Base-by-base conservation (phyloP, 2,113 vertebrate species). In the Gavia stellata region DNA sequence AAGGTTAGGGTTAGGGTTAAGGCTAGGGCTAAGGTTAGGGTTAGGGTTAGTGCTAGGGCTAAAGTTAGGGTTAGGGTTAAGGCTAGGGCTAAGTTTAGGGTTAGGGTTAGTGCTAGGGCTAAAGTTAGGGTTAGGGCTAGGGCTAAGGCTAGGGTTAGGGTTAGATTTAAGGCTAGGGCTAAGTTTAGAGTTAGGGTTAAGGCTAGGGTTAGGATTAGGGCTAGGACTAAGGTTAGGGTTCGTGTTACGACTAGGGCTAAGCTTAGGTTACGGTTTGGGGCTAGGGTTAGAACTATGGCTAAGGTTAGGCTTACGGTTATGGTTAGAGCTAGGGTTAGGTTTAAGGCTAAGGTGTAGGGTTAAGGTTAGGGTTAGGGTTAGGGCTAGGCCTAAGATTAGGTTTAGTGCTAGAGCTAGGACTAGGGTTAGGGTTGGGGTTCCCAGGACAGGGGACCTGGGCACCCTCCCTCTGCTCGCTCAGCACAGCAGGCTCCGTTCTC, bases 261-360 rank as follows among this genome's bases (percentile, higher is more conserved):
- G 53, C 3, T n/a, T 45, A 47, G 21, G n/a, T n/a, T n/a, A n/a
- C n/a, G n/a, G n/a, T n/a, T n/a, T n/a, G n/a, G n/a, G 18, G 7
- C 38, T 63, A 2, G 19, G 36, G 5, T 4, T 42, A n/a, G 21
- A 0, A 0, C 14, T n/a, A 33, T 4, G 15, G 9, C 26, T 36
- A 14, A 14, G 8, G 79, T 10, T 73, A 15, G 24, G 31, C 2
- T 5, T 66, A 26, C 4, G 28, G 33, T 55, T 49, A 45, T 17
- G 11, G 6, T 59, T 13, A 52, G 38, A 14, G 10, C n/a, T 50
- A 7, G 12, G 31, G 12, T 42, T 28, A 36, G 56, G 24, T 12
- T 80, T 20, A 38, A 33, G 47, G 4, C n/a, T 36, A 47, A 18
- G 18, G 10, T 31, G n/a, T 65, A 2, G 12, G 44, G 5, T 6